Percentiles rank a stretch among this genome's conserved stretches.
Conservation (phyloP, 2,797 vertebrate species). For the Megaceryle alcyon region DNA sequence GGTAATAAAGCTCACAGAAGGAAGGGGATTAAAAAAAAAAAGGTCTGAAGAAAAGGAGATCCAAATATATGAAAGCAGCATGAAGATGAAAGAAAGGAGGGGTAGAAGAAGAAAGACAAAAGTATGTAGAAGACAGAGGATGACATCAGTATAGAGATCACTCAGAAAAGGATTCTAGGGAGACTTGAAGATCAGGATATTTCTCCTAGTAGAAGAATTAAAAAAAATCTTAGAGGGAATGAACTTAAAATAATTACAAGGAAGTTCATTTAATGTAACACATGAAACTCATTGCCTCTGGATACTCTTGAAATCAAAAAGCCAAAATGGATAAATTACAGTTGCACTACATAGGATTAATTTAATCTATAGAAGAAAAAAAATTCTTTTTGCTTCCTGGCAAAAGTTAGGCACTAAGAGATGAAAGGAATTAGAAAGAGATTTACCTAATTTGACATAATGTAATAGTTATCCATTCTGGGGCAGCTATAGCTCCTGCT, state of each 20-base stretch:
- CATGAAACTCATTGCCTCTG: constrained; percentile 31
- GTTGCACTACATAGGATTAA: background rate
- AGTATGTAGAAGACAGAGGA: background rate
- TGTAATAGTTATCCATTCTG: background rate
- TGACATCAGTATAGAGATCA: constrained; percentile 1
- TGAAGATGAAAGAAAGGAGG: background rate
- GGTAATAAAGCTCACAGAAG: background rate
- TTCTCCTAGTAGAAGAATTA: background rate
- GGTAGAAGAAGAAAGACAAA: background rate
- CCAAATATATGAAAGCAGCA: background rate
- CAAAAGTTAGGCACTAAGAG: background rate
- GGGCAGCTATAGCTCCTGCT: background rate
- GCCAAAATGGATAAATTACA: constrained; percentile 17
- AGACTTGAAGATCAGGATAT: background rate
- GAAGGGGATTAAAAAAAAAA: background rate
- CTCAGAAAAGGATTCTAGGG: background rate
- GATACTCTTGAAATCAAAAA: constrained; percentile 34
- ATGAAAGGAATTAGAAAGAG: background rate
- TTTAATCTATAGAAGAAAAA: background rate
- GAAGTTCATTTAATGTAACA: constrained; percentile 13
- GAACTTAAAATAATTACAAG: constrained; percentile 1
- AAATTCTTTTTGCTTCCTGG: background rate
- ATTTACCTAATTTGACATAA: constrained; percentile 7
- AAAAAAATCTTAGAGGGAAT: background rate
- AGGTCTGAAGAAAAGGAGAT: background rate